A percentile compares a stretch with the other conserved stretches of the same genome.
Evolutionary conservation across 2,797 vertebrate genomes (phyloP).

Genomic region (Scolopax rusticola): DNA sequence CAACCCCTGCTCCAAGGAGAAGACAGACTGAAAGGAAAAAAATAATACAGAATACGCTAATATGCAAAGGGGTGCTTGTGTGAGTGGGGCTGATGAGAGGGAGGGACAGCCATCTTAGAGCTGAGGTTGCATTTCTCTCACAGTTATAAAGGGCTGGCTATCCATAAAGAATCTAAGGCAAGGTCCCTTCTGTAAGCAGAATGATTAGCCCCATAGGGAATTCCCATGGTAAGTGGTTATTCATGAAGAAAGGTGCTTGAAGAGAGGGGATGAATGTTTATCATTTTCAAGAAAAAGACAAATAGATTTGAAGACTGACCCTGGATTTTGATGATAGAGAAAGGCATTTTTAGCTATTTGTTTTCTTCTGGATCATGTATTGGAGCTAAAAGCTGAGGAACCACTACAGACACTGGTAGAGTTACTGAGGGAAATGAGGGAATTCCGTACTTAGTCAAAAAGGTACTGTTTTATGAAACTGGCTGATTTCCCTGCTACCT

Average conservation of each 20-base stretch:
- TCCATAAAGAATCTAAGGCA: neutral
- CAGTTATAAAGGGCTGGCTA: neutral
- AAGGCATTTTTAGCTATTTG: neutral
- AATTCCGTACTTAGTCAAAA: neutral
- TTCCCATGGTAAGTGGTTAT: neutral
- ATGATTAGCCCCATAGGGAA: constrained; percentile 2
- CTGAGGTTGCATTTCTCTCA: neutral
- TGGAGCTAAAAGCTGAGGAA: neutral
- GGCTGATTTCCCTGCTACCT: neutral
- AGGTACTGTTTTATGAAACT: neutral
- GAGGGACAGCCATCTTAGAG: neutral
- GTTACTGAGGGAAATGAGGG: neutral
- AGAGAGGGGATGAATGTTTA: neutral
- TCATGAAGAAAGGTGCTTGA: constrained; percentile 30
- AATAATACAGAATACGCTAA: neutral
- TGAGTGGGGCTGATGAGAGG: neutral
- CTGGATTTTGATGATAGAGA: neutral
- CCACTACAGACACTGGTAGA: neutral
- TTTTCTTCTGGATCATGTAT: neutral
- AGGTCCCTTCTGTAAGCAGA: constrained; percentile 18
- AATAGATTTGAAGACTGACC: neutral
- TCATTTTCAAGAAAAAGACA: neutral
- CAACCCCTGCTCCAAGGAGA: neutral
- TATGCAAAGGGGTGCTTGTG: neutral
- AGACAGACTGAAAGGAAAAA: neutral